Evolutionary conservation across 2,888 invertebrate genomes (phyloP).

Genomic region (Eledona agricola): DNA sequence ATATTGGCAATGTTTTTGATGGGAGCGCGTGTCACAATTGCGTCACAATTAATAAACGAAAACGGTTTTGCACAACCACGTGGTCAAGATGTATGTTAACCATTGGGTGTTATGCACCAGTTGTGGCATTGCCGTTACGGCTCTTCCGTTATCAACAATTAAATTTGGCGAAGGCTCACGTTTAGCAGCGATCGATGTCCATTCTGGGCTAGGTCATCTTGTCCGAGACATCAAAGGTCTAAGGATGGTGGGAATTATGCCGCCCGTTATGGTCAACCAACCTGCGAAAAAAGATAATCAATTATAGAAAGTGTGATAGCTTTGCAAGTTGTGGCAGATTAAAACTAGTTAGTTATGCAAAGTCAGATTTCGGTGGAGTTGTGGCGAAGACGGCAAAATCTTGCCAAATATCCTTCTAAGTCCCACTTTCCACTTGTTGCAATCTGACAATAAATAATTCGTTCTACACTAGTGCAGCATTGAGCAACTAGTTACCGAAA

Average conservation of each 20-base stretch:
- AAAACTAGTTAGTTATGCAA: slow-evolving; percentile 12
- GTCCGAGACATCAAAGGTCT: slow-evolving; percentile 17
- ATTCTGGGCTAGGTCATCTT: slow-evolving; percentile 15
- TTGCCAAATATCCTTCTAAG: slow-evolving; percentile 16
- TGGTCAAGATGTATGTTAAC: slow-evolving; percentile 6
- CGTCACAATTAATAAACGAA: no score
- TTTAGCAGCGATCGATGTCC: slow-evolving; percentile 9
- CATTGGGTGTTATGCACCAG: slow-evolving; percentile 25
- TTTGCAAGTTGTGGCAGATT: slow-evolving; percentile 5
- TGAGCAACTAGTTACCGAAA: slow-evolving; percentile 11
- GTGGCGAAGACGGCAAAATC: no score
- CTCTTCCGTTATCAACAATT: no score
- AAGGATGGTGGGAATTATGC: slow-evolving; percentile 38
- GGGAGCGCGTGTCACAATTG: no score
- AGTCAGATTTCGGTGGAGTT: no score
- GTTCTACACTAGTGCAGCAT: slow-evolving; percentile 21
- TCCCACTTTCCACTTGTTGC: slow-evolving; percentile 1
- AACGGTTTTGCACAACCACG: slow-evolving; percentile 18
- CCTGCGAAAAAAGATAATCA: slow-evolving; percentile 30
- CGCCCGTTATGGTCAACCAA: slow-evolving; percentile 33
- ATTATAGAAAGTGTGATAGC: slow-evolving; percentile 23
- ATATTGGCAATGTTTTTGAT: no score
- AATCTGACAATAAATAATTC: slow-evolving; percentile 13
- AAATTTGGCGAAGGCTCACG: no score
- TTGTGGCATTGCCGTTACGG: slow-evolving; percentile 22